A percentile compares a stretch with the other conserved stretches of the same genome.
Evolutionary conservation across 2,888 invertebrate species (phyloP).

Genomic region (Brachylomia viminalis): DNA sequence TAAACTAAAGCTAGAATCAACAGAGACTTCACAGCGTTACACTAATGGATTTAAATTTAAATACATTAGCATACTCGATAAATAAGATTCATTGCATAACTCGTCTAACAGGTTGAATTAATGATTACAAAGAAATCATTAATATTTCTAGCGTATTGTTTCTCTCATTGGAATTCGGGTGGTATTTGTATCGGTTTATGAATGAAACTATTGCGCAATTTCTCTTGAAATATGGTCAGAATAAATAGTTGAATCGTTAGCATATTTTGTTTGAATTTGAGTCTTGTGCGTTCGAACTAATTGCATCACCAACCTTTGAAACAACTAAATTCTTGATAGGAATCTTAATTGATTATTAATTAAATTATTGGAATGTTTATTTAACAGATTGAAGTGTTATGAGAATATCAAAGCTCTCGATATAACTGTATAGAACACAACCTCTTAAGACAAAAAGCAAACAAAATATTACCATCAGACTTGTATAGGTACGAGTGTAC

Average conservation of each 20-base stretch:
- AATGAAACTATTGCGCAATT: slow-evolving; percentile 1
- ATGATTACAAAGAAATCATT: slow-evolving; percentile 66
- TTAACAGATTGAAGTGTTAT: background rate
- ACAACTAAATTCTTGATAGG: background rate
- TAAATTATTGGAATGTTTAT: background rate
- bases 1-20: slow-evolving; percentile 57
- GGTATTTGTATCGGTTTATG: background rate
- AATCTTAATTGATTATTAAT: background rate
- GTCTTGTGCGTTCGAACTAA: background rate
- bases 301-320: background rate
- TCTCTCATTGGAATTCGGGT: slow-evolving; percentile 1
- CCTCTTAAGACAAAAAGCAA: background rate
- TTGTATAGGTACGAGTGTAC: background rate
- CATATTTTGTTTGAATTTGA: background rate
- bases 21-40: slow-evolving; percentile 60
- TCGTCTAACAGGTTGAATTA: slow-evolving; percentile 58
- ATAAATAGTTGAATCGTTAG: background rate
- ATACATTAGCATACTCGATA: slow-evolving; percentile 69
- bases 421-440: background rate
- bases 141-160: slow-evolving; percentile 48
- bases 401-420: background rate
- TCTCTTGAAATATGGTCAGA: background rate
- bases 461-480: background rate
- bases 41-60: slow-evolving; percentile 67
- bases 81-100: slow-evolving; percentile 67